Base-by-base conservation (phyloP, 2,113 vertebrate genomes). In the Daphoenositta chrysoptera region DNA sequence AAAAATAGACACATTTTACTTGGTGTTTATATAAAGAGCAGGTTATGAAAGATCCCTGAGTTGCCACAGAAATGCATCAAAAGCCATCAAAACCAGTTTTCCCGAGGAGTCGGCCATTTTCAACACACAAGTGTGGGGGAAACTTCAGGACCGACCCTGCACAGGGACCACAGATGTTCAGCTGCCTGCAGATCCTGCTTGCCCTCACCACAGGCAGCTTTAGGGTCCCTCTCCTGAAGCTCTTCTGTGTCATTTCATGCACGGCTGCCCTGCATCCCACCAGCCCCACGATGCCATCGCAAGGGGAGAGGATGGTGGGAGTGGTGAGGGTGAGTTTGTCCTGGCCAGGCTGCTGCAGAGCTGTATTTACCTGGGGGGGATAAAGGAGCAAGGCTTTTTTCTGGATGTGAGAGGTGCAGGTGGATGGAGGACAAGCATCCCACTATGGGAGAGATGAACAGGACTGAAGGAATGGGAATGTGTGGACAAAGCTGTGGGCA, bases 401-500 rank as follows among this genome's bases (percentile, higher is more conserved):
- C 35, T 23, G 39, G 23, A 9, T 1, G 0, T 19, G 27, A 4
- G 2, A 7, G 24, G 11, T 31, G 40, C 33, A 35, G 12, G 22
- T 6, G 28, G 42, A 53, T 1, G 12, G 45, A 73, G 47, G 51
- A 56, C 53, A 39, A 0, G 0, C 7, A 44, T 39, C 17, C 39
- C 27, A 27, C 7, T 14, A 13, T 18, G 17, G 56, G 17, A 75
- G 44, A 45, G 44, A 22, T 28, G 27, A 47, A 19, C 8, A 33
- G 33, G 35, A 26, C 15, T 0, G 0, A 39, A 40, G 42, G 53
- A 84, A 35, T 1, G 1, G 39, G 60, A 72, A 31, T 0, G 1
- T 42, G 5, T 13, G 28, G 28, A 44, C 13, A 66, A 51, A 64
- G 19, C 0, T 75, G 39, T 15, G 30, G 22, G 4, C 35, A 66